phyloP scores from a whole-genome alignment of 2,888 invertebrate genomes.

The Auanema sp. region DNA sequence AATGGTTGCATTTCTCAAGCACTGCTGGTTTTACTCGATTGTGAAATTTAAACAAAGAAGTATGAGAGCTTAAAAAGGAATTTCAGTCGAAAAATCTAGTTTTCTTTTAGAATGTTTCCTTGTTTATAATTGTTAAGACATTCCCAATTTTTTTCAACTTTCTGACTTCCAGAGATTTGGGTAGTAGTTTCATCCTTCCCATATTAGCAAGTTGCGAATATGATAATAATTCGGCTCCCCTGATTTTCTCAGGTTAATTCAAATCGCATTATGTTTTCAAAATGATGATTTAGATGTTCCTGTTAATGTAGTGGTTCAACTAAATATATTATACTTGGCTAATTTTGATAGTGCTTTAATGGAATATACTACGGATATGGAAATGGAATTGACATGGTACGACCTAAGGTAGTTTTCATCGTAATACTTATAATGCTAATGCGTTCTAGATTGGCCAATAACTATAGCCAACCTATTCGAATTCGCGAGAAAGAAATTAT shows the following conservation, averaged over 20 bases:
- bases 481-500: slow-evolving; percentile 55
- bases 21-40: too few species aligned
- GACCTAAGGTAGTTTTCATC: slow-evolving; percentile 34
- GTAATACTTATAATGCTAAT: not conserved
- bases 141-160: slow-evolving; percentile 7
- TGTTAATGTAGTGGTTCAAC: slow-evolving; percentile 51
- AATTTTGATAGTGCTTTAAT: slow-evolving; percentile 60
- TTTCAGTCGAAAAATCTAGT: not conserved
- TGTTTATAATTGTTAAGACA: not conserved
- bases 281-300: slow-evolving; percentile 46
- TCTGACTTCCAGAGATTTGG: slow-evolving; percentile 41
- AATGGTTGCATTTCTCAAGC: too few species aligned
- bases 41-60: too few species aligned
- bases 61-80: too few species aligned
- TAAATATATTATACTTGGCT: slow-evolving; percentile 56
- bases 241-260: slow-evolving; percentile 58
- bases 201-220: slow-evolving; percentile 53
- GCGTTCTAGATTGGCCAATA: slow-evolving; percentile 49
- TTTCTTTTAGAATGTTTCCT: not conserved
- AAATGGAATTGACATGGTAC: slow-evolving; percentile 56
- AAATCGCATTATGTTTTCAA: too few species aligned
- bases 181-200: slow-evolving; percentile 59
- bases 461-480: slow-evolving; percentile 57
- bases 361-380: slow-evolving; percentile 57
- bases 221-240: slow-evolving; percentile 59